phyloP scores from a whole-genome alignment of 2,888 invertebrate species.

The Formica aserva region DNA sequence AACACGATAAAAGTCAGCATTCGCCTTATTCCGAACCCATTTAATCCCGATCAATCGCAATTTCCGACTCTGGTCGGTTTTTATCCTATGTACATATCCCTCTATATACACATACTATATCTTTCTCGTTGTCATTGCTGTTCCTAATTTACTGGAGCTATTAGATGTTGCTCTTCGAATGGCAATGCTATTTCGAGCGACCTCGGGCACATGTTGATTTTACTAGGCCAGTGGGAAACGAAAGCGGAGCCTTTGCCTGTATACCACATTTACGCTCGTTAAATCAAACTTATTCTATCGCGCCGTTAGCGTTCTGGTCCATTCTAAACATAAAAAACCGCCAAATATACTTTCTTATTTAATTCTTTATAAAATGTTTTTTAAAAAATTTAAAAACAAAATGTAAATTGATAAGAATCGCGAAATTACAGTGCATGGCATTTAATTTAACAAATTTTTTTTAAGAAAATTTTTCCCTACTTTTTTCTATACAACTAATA shows the following conservation, averaged over 20 bases:
- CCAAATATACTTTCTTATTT: not conserved
- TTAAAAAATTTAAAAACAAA: not conserved
- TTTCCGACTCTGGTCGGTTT: not conserved
- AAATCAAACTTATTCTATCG: slow-evolving; percentile 59
- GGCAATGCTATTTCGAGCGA: slow-evolving; percentile 74
- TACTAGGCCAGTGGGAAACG: slow-evolving; percentile 77
- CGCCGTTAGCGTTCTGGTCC: not conserved
- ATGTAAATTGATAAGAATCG: not conserved
- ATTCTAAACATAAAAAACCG: not conserved
- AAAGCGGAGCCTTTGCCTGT: slow-evolving; percentile 69
- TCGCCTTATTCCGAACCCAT: slow-evolving; percentile 3
- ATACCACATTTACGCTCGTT: slow-evolving; percentile 63
- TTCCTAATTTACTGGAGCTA: slow-evolving; percentile 27
- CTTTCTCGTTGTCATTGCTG: not conserved
- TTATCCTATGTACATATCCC: not conserved
- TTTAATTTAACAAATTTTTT: too few relatives aligned
- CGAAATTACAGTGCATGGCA: too few relatives aligned
- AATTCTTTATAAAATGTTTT: not conserved
- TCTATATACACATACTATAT: not conserved
- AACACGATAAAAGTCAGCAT: slow-evolving; percentile 4
- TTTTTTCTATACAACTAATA: too few relatives aligned
- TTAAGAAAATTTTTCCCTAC: too few relatives aligned
- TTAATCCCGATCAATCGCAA: slow-evolving; percentile 23
- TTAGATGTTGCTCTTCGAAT: slow-evolving; percentile 39
- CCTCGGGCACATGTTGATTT: slow-evolving; percentile 63